Conservation (phyloP, 2,888 invertebrate species). For the Drosophila greeni region DNA sequence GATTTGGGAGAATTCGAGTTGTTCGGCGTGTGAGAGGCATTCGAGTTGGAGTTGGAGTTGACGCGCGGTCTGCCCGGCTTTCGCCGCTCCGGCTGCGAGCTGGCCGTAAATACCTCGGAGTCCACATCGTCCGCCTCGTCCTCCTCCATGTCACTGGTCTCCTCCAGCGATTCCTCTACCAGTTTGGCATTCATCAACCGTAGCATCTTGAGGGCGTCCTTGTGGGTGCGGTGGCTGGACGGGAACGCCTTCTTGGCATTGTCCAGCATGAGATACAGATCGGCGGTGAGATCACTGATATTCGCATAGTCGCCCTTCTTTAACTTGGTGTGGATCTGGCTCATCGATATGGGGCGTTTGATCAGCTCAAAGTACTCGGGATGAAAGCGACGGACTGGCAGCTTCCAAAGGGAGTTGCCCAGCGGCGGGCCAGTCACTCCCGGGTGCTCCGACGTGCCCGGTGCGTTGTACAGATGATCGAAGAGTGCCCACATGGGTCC, state of each 20-base stretch:
- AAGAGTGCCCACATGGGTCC: constrained; percentile 95
- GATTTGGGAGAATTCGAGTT: constrained; percentile 72
- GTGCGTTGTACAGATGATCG: constrained; percentile 86
- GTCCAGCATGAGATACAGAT: constrained; percentile 97
- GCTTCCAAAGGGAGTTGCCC: constrained; percentile 94
- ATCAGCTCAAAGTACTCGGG: constrained; percentile 99
- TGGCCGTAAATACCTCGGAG: constrained; percentile 51
- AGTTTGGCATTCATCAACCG: constrained; percentile 90
- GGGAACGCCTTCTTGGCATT: constrained; percentile 96
- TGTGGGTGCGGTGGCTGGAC: constrained; percentile 88
- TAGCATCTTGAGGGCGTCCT: constrained; percentile 91
- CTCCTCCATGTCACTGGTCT: constrained; percentile 72
- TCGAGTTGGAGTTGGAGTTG: constrained; percentile 68
- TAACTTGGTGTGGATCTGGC: constrained; percentile 93
- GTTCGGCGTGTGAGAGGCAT: constrained; percentile 58
- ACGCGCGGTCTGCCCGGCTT: constrained; percentile 76
- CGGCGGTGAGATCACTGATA: constrained; percentile 92
- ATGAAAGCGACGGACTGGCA: constrained; percentile 94
- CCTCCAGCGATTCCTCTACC: constrained; percentile 77
- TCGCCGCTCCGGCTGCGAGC: constrained; percentile 65
- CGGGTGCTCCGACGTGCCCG: constrained; percentile 80
- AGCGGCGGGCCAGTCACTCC: constrained; percentile 85
- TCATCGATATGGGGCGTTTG: constrained; percentile 95
- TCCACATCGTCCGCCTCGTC: constrained; percentile 54
- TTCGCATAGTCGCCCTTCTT: constrained; percentile 89